Base-by-base conservation (phyloP, 2,113 vertebrate species). In the Martes martes region DNA sequence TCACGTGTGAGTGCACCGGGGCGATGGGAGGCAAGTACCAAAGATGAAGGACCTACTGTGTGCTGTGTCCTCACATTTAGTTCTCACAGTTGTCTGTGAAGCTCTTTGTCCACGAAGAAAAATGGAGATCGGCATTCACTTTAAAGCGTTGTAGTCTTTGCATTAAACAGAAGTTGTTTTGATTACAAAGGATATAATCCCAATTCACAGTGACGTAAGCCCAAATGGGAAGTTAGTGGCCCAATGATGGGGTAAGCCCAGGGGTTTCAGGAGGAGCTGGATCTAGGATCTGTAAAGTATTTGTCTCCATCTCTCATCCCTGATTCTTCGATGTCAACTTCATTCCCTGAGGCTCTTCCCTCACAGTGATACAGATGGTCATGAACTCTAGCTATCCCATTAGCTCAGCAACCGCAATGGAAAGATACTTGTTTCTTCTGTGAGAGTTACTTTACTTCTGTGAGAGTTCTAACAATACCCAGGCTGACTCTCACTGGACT, bases 211-310 rank as follows among this genome's bases (percentile, higher is more conserved):
- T 33, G 63, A 85, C 3, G 6, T 89, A 84, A 90, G 33, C 42
- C 84, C 63, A 50, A 67, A 86, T 31, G 21, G 61, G 21, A 90
- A 84, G 80, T 86, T 61, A 42, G 19, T 33, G 42, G 36, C 28
- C n/a, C 7, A 10, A 21, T 4, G 16, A 28, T 59, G 91, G 91
- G 74, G 36, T 2, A 83, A 63, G 57, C 23, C 4, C 21, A 55
- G 52, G 52, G 42, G 42, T 93, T 89, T 89, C 76, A 85, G 93
- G 93, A 63, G 14, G 39, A 65, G 71, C 45, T 82, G n/a, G 78
- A 84, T 74, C 71, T 47, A 89, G 93, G 86, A 85, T 47, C 28
- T 39, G 0, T 59, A 15, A 61, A 61, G 42, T 52, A 10, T 36
- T 47, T 89, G 28, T 16, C 42, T 89, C 21, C 4, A 13, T 71